Percentiles rank a stretch among this genome's conserved stretches.
These are phyloP conservation scores for Vultur gryphus DNA, from an alignment of 2,797 vertebrate genomes.

Conservation along the genomic window DNA sequence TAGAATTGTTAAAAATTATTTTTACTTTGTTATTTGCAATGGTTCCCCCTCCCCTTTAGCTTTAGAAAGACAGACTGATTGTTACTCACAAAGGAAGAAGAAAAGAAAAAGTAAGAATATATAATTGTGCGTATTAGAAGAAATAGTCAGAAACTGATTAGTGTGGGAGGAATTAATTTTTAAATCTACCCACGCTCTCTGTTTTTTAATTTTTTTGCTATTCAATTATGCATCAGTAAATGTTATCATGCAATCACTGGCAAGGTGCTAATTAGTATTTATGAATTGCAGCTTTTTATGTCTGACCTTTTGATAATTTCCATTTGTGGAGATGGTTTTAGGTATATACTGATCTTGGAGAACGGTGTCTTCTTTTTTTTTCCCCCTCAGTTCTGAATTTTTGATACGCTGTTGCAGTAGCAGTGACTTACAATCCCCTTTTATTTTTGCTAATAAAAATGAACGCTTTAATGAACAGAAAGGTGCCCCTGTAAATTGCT, in stretches of 20 bases:
- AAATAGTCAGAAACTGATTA: slow-evolving; percentile 66
- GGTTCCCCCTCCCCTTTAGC: neutral
- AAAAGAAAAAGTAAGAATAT: slow-evolving; percentile 11
- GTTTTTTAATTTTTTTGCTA: slow-evolving; percentile 57
- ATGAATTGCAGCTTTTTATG: slow-evolving; percentile 68
- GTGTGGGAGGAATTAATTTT: slow-evolving; percentile 71
- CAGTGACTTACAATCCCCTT: neutral
- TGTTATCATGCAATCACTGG: slow-evolving; percentile 65
- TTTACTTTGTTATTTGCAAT: neutral
- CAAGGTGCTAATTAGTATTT: slow-evolving; percentile 73
- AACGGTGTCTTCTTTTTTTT: neutral
- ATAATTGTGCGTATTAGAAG: slow-evolving; percentile 51
- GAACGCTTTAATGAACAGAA: neutral
- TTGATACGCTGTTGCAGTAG: neutral
- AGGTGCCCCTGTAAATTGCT: neutral
- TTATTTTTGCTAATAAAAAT: neutral
- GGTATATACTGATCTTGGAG: neutral
- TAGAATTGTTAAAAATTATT: neutral
- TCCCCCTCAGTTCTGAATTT: neutral
- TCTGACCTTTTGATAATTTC: slow-evolving; percentile 72
- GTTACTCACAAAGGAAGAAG: neutral
- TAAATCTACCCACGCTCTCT: slow-evolving; percentile 54
- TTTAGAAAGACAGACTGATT: slow-evolving; percentile 1
- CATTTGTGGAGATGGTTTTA: slow-evolving; percentile 43
- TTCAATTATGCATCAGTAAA: slow-evolving; percentile 72